Conservation (phyloP, 2,797 vertebrate species). For the Danio tinwini region DNA sequence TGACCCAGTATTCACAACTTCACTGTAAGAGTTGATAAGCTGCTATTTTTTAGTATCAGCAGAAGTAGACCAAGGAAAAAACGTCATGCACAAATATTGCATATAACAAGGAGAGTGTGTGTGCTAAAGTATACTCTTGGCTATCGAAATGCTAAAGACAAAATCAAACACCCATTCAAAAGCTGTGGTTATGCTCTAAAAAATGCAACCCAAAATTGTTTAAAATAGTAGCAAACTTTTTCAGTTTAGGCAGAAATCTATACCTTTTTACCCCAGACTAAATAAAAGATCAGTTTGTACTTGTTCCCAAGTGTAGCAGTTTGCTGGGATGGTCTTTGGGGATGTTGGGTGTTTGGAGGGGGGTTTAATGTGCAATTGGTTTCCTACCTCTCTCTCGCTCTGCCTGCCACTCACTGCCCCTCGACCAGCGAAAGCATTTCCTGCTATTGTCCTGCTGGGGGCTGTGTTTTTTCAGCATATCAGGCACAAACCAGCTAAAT, state of each 20-base stretch:
- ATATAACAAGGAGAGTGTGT: too few relatives aligned
- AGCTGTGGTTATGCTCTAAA: too few relatives aligned
- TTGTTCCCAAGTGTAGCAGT: slow-evolving; percentile 13
- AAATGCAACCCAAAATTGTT: too few relatives aligned
- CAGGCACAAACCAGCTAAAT: slow-evolving; percentile 27
- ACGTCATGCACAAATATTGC: too few relatives aligned
- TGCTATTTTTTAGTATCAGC: neutral
- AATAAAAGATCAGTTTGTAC: neutral
- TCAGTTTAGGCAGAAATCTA: neutral
- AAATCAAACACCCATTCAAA: neutral
- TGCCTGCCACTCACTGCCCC: slow-evolving; percentile 42
- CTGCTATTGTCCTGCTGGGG: slow-evolving; percentile 72
- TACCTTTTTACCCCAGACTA: neutral
- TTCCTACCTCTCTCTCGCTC: slow-evolving; percentile 49
- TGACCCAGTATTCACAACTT: neutral
- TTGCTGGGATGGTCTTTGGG: slow-evolving; percentile 24
- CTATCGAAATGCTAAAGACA: too few relatives aligned
- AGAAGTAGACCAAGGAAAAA: too few relatives aligned
- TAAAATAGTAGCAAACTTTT: too few relatives aligned
- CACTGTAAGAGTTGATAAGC: neutral
- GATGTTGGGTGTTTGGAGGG: slow-evolving; percentile 43
- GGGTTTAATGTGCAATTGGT: slow-evolving; percentile 47
- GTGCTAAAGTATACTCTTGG: too few relatives aligned
- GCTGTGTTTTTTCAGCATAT: slow-evolving; percentile 55
- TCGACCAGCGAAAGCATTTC: slow-evolving; percentile 60